A percentile compares a stretch with the other conserved stretches of the same genome.
Conservation (phyloP, 2,113 vertebrate genomes). For the Colius striatus region DNA sequence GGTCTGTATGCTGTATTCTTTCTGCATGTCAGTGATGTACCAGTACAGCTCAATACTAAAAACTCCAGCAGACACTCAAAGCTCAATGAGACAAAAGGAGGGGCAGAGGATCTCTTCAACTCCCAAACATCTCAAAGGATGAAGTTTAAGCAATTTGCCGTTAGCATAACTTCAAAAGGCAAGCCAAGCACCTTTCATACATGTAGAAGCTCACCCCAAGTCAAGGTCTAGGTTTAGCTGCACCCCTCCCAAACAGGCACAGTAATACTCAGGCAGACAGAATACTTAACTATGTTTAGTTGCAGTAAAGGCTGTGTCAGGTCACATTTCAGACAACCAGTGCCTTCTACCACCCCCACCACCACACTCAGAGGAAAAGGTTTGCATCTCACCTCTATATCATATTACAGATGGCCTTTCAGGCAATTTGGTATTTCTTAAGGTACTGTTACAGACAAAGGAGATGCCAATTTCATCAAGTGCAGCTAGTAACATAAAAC, state of each 20-base stretch:
- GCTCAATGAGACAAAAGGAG: neutral
- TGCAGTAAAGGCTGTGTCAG: neutral
- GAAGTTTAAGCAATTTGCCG: neutral
- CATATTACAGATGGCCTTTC: neutral
- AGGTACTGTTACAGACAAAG: neutral
- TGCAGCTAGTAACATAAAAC: neutral
- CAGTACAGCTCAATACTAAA: neutral
- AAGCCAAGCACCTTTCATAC: neutral
- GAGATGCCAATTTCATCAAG: neutral
- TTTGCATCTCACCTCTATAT: neutral
- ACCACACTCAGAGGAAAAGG: neutral
- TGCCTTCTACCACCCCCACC: neutral
- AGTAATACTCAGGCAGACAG: neutral
- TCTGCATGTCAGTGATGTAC: rapidly evolving
- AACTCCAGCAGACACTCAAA: neutral
- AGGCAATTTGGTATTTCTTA: neutral
- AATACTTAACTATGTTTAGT: slow-evolving; percentile 16
- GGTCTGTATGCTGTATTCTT: rapidly evolving
- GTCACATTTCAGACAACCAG: neutral
- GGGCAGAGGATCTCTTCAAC: neutral
- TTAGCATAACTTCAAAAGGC: neutral
- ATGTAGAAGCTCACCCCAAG: neutral
- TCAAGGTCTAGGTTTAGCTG: neutral
- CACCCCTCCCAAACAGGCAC: rapidly evolving
- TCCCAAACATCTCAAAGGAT: neutral